Base-by-base conservation (phyloP, 1,140 invertebrate genomes). In the Acromyrmex heyeri region DNA sequence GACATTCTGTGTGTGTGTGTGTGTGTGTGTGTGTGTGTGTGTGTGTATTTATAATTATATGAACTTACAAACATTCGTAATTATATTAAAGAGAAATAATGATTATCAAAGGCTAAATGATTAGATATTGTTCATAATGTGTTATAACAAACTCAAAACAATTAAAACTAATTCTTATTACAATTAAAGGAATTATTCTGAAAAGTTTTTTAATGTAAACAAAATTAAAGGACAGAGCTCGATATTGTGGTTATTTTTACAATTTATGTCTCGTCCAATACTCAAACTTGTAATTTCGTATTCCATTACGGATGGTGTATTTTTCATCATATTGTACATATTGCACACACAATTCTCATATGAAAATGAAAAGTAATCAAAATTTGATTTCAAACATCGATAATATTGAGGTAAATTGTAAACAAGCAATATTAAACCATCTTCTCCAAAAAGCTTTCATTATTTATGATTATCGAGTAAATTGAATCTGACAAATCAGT, bases 301-400 rank as follows among this genome's bases (percentile, higher is more conserved):
- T 18, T 65, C 64, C 38, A 38, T 38, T 34, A 65, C 18, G 18
- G 4, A 1, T 27, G 8, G 3, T 64, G 7, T 64, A 64, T 65
- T 65, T 65, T 65, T 65, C 30, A 38, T 38, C 8, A 38, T 65
- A 65, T 38, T 38, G 64, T 65, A 8, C 64, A 65, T n/a, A 24
- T 24, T 24, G 38, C 27, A 30, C 64, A 65, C 10, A 65, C 27
- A 30, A 34, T 64, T 30, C 61, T 64, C 16, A 64, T 16, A 12
- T 18, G 18, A 38, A 65, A 65, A 65, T 7, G 3, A 38, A 38
- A 65, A 38, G 18, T 38, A 65, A 21, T 3, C 18, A 65, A 38
- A 65, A 38, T 10, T 34, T 65, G 18, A 2, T 65, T 38, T 38
- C 34, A 38, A 38, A 21, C 30, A 65, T 3, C 3, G 8, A 34